These are phyloP conservation scores for Drosophila vallismaia DNA, from an alignment of 2,888 invertebrate genomes.

Conservation along the genomic window DNA sequence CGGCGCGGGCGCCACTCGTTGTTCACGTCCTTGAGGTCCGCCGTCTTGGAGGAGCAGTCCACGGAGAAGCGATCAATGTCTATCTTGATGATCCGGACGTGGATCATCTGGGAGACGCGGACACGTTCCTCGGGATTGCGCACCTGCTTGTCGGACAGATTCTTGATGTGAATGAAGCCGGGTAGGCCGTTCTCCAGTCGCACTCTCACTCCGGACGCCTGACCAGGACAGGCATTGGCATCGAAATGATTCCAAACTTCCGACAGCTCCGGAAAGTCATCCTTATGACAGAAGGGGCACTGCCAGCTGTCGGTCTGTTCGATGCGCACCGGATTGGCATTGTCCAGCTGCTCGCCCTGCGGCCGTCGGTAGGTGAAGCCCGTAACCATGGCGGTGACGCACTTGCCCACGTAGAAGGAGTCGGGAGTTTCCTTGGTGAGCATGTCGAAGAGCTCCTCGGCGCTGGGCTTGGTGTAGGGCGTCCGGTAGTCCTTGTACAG, in stretches of 20 bases:
- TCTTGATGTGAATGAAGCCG: slow-evolving; percentile 97
- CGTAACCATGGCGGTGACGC: slow-evolving; percentile 92
- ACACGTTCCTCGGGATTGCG: slow-evolving; percentile 97
- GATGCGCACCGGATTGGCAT: slow-evolving; percentile 97
- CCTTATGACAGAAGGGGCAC: slow-evolving; percentile 98
- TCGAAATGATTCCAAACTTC: slow-evolving; percentile 99
- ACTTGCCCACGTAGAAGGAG: slow-evolving; percentile 94
- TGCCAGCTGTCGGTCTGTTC: slow-evolving; percentile 98
- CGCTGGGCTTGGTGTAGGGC: slow-evolving; percentile 90
- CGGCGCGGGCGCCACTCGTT: slow-evolving; percentile 95
- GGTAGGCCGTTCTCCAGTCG: slow-evolving; percentile 95
- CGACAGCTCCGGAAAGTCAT: slow-evolving; percentile 97
- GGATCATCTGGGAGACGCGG: slow-evolving; percentile 91
- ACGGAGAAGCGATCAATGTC: slow-evolving; percentile 97
- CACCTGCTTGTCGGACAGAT: slow-evolving; percentile 96
- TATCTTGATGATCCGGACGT: slow-evolving; percentile 96
- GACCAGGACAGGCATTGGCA: slow-evolving; percentile 97
- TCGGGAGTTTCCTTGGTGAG: slow-evolving; percentile 98
- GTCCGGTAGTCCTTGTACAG: slow-evolving; percentile 95
- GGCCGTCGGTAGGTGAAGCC: slow-evolving; percentile 95
- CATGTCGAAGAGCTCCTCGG: slow-evolving; percentile 96
- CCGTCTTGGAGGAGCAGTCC: slow-evolving; percentile 96
- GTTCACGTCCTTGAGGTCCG: slow-evolving; percentile 95
- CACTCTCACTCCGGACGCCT: slow-evolving; percentile 95
- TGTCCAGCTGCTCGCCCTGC: slow-evolving; percentile 95